phyloP scores from a whole-genome alignment of 2,113 vertebrate genomes.

The Psittacara wagleri region DNA sequence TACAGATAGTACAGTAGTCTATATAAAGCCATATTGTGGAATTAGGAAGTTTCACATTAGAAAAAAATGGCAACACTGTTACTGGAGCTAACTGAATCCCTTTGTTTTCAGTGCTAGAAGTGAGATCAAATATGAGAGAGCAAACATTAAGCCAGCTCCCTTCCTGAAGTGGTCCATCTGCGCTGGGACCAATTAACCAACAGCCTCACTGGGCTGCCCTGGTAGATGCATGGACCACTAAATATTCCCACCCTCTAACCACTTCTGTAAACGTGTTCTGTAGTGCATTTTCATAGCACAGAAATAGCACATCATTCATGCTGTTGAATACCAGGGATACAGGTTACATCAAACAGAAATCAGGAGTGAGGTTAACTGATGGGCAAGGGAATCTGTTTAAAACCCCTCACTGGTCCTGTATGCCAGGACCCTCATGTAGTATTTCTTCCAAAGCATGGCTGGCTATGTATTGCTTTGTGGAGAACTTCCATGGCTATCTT shows the following conservation, averaged over 20 bases:
- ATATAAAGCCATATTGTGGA: background rate
- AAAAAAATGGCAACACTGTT: background rate
- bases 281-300: background rate
- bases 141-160: background rate
- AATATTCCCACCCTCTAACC: background rate
- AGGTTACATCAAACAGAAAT: background rate
- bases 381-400: background rate
- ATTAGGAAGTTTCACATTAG: background rate
- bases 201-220: background rate
- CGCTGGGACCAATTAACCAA: background rate
- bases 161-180: background rate
- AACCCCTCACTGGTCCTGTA: background rate
- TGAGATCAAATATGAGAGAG: background rate
- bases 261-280: background rate
- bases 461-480: background rate
- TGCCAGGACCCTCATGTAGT: background rate
- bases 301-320: fast-evolving
- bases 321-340: background rate
- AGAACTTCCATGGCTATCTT: conserved; percentile 5
- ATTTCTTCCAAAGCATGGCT: background rate
- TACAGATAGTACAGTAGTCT: background rate
- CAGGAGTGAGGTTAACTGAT: background rate
- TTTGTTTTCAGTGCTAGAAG: background rate
- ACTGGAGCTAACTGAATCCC: background rate
- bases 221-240: background rate